Base-by-base conservation (phyloP, 2,888 invertebrate species). In the Galerucella calmariensis region DNA sequence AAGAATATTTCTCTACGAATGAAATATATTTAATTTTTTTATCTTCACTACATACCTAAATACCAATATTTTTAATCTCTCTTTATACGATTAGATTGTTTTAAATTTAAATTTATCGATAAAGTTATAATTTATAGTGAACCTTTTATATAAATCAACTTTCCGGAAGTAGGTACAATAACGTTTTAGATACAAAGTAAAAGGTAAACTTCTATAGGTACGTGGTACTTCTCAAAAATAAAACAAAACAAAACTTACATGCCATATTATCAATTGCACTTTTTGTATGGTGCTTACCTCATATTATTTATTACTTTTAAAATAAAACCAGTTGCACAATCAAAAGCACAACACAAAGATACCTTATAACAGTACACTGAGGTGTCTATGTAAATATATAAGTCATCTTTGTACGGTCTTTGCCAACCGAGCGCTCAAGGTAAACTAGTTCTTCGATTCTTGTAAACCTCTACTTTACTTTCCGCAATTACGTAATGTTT, bases 341-440 rank as follows among this genome's bases (percentile, higher is more conserved):
- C 63, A 53, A 68, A 53, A 35, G 56, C 65, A 71, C 73, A 77
- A 72, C 61, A 73, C 70, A 72, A 78, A 80, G 77, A 79, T 76
- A 78, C 66, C 46, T 59, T 72, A 59, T 81, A 82, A 80, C 79
- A 79, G 78, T 81, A 78, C 78, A 79, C 77, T 69, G 56, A 70
- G 53, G 70, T 65, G 63, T 63, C 66, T 65, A 71, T 58, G 71
- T 71, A 71, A 71, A 71, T 71, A 78, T 79, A 78, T 79, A 79
- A 79, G 81, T 80, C 80, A 82, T 81, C 81, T 77, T 78, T 78
- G 79, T 82, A 82, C 84, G 84, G 83, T 72, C 85, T 85, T 83
- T 84, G 82, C 83, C 82, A 83, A 82, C 83, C 86, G 86, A 86
- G 86, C 86, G 86, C 84, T 87, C 87, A 87, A 87, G 87, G 87